Evolutionary conservation across 2,113 vertebrate genomes (phyloP), one percentile per base, ranked within the genome.

Genomic region (Campylomormyrus numenius): DNA sequence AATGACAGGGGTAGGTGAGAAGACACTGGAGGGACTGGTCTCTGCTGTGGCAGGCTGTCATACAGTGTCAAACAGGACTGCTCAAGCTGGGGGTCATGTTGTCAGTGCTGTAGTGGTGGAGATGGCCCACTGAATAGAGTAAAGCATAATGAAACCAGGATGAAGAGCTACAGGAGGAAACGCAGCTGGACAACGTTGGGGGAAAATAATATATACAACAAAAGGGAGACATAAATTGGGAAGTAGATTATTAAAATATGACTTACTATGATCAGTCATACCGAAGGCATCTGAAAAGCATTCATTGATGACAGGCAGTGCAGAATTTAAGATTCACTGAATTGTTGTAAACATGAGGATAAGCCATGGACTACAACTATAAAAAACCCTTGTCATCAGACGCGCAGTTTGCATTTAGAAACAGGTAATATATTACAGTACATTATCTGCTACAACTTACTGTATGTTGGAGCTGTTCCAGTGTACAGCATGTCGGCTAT

Each of bases 401-500:
- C 39, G 52, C 15, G 49, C 13, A 58, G 8, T 62, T 58, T 66
- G 42, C 31, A 50, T 31, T 42, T 52, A 31, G 24, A 80, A 87
- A 27, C n/a, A n/a, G 85, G 19, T 27, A 45, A 46, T 53, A 50
- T 31, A 31, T 87, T n/a, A 11, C 15, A 48, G 46, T 21, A 49
- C 1, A 21, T 49, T 27, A 5, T 87, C 48, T 50, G 91, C 89
- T 86, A 17, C 42, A 90, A 95, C 96, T 98, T 97, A 98, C 97
- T 97, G 97, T 95, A 96, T 96, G 95, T 98, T 98, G 93, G 97
- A 98, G 96, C 97, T 97, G 96, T 98, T 98, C 97, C 97, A 98
- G 94, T 98, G 97, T 86, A 98, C 97, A 77, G 97, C 97, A 92
- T 98, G 97, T 90, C 97, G 96, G 95, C 97, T 87, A 53, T 53